These are phyloP conservation scores for Sminthurinus signatus DNA, from an alignment of 1,140 invertebrate genomes.

Conservation along the genomic window DNA sequence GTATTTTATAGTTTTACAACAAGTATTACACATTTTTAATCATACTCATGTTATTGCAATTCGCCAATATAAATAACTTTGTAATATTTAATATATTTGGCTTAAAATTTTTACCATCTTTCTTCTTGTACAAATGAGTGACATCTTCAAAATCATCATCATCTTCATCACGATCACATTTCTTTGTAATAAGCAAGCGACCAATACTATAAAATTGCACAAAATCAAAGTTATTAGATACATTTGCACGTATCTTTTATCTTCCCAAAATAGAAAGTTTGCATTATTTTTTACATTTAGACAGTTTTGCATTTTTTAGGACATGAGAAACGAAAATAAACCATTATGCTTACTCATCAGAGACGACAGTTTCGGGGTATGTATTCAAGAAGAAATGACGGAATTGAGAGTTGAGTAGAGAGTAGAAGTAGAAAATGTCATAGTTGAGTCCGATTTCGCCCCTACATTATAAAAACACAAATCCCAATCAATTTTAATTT, in stretches of 20 bases:
- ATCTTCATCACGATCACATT: conserved; percentile 44
- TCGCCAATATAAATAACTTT: too few species aligned
- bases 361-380: conserved; percentile 42
- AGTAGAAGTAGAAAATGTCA: conserved; percentile 51
- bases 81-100: too few species aligned
- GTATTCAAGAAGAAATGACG: conserved; percentile 44
- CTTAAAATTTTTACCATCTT: conserved; percentile 22
- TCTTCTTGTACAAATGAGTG: conserved; percentile 49
- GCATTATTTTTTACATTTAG: too few species aligned
- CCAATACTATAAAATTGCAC: conserved; percentile 46
- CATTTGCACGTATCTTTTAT: too few species aligned
- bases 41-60: background rate
- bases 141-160: conserved; percentile 47
- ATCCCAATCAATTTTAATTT: background rate
- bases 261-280: too few species aligned
- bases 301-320: too few species aligned
- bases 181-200: conserved; percentile 50
- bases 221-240: too few species aligned
- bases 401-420: conserved; percentile 54
- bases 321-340: conserved; percentile 1
- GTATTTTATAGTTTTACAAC: background rate
- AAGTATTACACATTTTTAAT: background rate
- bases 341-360: conserved; percentile 40
- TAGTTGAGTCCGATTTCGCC: conserved; percentile 51
- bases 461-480: conserved; percentile 26